Evolutionary conservation across 2,113 vertebrate genomes (phyloP).

Genomic region (Cygnus buccinator): DNA sequence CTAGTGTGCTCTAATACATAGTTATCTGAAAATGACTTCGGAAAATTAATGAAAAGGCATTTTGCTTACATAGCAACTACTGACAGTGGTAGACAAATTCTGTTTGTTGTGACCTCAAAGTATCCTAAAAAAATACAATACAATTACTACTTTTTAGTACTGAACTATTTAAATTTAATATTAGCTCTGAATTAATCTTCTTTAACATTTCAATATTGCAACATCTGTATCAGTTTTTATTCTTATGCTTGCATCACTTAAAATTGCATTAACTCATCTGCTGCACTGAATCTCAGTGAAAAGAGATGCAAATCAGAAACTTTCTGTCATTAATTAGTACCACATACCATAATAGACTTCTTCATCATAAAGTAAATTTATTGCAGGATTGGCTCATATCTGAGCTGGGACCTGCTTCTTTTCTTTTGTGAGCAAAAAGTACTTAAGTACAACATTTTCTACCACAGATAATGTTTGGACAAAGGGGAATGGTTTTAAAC

Average conservation of each 20-base stretch:
- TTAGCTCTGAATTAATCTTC: background rate
- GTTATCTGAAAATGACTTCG: background rate
- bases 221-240: constrained; percentile 2
- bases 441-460: background rate
- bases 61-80: background rate
- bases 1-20: background rate
- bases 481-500: too few relatives aligned
- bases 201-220: background rate
- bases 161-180: background rate
- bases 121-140: background rate
- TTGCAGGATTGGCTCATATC: background rate
- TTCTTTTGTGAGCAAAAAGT: background rate
- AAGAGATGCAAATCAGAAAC: background rate
- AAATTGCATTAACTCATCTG: background rate
- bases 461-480: too few relatives aligned
- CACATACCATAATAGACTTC: background rate
- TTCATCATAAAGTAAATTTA: background rate
- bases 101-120: background rate
- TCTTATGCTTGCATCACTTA: background rate
- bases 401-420: background rate
- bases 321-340: background rate
- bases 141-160: background rate
- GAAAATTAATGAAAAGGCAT: background rate
- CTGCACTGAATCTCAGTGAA: background rate
- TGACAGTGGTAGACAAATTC: background rate